Base-by-base conservation (phyloP, 2,888 invertebrate genomes). In the Horisme vitalbata region DNA sequence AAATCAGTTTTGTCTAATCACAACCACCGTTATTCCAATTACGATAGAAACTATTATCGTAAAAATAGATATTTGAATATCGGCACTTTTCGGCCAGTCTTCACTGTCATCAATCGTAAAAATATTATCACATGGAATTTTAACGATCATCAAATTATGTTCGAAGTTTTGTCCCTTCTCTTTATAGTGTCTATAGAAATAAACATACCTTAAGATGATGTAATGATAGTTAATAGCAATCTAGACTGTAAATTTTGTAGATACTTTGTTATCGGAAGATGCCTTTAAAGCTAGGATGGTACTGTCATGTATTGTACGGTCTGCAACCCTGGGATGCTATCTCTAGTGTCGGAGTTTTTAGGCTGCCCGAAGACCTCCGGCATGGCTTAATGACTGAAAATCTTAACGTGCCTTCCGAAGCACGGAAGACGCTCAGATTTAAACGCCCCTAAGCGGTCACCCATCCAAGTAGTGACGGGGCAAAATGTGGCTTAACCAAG, bases 91-190 rank as follows among this genome's bases (percentile, higher is more conserved):
- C 32, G 23, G 21, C 26, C 18, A 33, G 33, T 55, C 47, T 41
- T 35, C 48, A 45, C 43, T 55, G 47, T 50, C 52, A 50, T 52
- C 30, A 45, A 33, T 58, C 52, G 53, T 58, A 49, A 58, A 53
- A 52, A 39, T 30, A 39, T 53, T 49, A 53, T 52, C 49, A 39
- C 30, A 44, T 53, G 51, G 41, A 47, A 33, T 52, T 53, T 50
- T 47, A 52, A 57, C 43, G 57, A 48, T 44, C 37, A 34, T 44
- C 47, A 43, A 37, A 50, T 48, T 46, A 49, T 46, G 34, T 41
- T 37, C 47, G 37, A 34, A 20, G 34, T 28, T 18, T 28, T 32
- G 45, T 45, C 26, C 39, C 43, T 39, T 39, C 35, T 41, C 32
- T 38, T 37, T 37, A 45, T 36, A 26, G 45, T 36, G 36, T 26